phyloP scores from a whole-genome alignment of 2,797 vertebrate genomes.

The Mus caroli region DNA sequence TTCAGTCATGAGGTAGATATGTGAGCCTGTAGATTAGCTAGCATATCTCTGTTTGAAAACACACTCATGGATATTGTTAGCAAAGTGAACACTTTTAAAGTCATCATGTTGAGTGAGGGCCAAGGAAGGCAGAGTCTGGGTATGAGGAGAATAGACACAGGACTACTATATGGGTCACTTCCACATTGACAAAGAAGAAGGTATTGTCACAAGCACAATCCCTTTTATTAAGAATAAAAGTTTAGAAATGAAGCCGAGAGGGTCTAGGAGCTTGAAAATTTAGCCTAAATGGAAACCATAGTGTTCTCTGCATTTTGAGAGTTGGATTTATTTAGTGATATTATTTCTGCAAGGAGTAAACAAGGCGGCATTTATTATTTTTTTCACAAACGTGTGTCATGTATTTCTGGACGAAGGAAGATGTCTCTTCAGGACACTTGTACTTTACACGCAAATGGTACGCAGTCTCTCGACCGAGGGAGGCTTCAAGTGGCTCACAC shows the following conservation, averaged over 20 bases:
- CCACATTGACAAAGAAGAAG: background rate
- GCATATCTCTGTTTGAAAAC: background rate
- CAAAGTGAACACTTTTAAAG: background rate
- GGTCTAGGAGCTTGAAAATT: background rate
- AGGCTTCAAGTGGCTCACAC: background rate
- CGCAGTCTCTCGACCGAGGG: background rate
- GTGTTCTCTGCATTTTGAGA: background rate
- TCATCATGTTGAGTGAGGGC: background rate
- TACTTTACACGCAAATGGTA: background rate
- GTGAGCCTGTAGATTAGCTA: background rate
- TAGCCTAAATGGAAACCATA: background rate
- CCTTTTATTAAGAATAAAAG: background rate
- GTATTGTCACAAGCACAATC: background rate
- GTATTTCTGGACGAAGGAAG: background rate
- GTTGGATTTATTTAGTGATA: conserved; percentile 35
- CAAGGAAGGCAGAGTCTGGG: background rate
- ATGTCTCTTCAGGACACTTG: background rate
- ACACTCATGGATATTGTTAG: background rate
- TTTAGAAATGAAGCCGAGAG: background rate
- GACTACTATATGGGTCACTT: background rate
- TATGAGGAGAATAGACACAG: background rate
- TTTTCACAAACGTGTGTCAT: background rate
- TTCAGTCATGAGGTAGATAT: background rate
- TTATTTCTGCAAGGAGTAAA: background rate
- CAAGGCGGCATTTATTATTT: background rate